Percentiles rank a stretch among this genome's conserved stretches.
phyloP scores from a whole-genome alignment of 2,797 vertebrate genomes.

The Xenops minutus region DNA sequence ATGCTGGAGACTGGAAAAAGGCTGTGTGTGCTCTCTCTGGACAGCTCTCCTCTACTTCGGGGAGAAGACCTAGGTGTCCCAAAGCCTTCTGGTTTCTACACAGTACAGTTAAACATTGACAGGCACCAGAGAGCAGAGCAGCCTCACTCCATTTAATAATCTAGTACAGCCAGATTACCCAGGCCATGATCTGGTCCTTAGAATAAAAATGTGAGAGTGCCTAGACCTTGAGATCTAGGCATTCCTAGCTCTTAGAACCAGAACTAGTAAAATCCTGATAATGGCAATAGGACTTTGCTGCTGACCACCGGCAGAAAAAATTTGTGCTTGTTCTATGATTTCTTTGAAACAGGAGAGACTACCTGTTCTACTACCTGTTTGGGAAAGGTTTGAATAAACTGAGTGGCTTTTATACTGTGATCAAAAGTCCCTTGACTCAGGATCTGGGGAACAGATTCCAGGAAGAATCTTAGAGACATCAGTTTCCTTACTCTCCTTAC shows the following conservation, averaged over 20 bases:
- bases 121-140: background rate
- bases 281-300: background rate
- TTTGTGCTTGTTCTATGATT: background rate
- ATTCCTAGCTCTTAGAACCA: background rate
- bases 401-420: background rate
- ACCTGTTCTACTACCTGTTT: background rate
- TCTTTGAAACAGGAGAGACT: background rate
- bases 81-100: background rate
- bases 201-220: background rate
- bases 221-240: background rate
- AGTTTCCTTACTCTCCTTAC: background rate
- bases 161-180: background rate
- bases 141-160: background rate
- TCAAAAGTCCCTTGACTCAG: background rate
- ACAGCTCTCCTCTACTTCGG: background rate
- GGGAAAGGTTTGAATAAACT: background rate
- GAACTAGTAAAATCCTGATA: background rate
- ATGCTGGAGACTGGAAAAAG: background rate
- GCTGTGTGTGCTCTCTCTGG: background rate
- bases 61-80: background rate
- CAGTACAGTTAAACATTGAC: background rate
- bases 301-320: background rate
- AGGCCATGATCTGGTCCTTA: background rate
- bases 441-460: background rate
- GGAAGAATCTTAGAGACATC: background rate